phyloP scores from a whole-genome alignment of 2,888 invertebrate species.

The Lymantria monacha region DNA sequence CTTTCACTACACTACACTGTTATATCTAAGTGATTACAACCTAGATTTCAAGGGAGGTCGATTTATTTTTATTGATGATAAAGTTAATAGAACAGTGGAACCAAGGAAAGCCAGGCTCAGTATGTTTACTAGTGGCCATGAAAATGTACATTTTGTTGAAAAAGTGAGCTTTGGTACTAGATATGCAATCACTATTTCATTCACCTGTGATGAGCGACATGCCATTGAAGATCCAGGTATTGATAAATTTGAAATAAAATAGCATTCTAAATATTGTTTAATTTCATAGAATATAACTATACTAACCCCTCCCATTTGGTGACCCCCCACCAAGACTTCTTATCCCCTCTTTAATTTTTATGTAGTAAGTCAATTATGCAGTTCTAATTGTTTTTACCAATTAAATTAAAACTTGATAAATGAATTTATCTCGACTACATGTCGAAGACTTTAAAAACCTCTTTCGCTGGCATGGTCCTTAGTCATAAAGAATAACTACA shows the following conservation, averaged over 20 bases:
- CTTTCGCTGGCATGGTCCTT: no score
- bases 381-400: no score
- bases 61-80: conserved; percentile 89
- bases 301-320: no score
- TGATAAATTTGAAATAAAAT: conserved; percentile 44
- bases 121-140: conserved; percentile 93
- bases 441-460: no score
- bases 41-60: conserved; percentile 91
- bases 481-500: no score
- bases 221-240: conserved; percentile 83
- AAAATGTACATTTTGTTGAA: conserved; percentile 93
- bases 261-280: conserved; percentile 3
- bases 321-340: no score
- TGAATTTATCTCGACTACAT: no score
- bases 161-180: conserved; percentile 88
- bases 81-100: conserved; percentile 86
- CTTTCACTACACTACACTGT: conserved; percentile 92
- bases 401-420: no score
- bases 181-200: conserved; percentile 93
- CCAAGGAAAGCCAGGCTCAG: conserved; percentile 90
- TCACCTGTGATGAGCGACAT: conserved; percentile 89
- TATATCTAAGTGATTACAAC: conserved; percentile 89
- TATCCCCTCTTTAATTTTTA: no score
- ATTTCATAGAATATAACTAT: no score
- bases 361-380: no score